Evolutionary conservation across 2,113 vertebrate genomes (phyloP).

Genomic region (Opisthocomus hoazin): DNA sequence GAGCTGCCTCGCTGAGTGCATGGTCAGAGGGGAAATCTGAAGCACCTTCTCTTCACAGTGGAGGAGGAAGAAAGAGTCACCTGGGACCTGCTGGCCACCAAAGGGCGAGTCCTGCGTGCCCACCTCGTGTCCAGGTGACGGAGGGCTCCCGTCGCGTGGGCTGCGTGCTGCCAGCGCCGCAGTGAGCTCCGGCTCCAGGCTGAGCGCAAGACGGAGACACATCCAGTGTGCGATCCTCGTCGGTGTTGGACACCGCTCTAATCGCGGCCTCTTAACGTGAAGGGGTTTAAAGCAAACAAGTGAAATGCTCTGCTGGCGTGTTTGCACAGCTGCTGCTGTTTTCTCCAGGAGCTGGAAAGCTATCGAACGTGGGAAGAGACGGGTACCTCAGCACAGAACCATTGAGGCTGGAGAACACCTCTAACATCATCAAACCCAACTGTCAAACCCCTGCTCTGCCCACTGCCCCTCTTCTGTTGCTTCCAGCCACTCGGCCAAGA

Average conservation of each 20-base stretch:
- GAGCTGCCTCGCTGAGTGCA: background rate
- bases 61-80: background rate
- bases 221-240: background rate
- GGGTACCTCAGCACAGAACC: background rate
- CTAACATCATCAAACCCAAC: too few species aligned
- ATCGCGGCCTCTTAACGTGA: background rate
- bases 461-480: background rate
- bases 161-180: background rate
- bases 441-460: background rate
- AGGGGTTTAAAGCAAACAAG: background rate
- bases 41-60: background rate
- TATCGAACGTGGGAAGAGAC: background rate
- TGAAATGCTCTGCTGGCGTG: background rate
- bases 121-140: background rate
- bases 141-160: rapidly evolving
- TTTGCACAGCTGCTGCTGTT: conserved; percentile 7
- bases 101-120: background rate
- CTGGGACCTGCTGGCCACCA: background rate
- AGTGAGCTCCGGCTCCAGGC: background rate
- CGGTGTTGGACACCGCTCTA: background rate
- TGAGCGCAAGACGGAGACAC: background rate
- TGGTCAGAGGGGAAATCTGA: background rate
- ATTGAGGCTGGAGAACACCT: too few species aligned
- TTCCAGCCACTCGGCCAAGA: background rate
- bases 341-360: background rate